These are phyloP conservation scores for Virgularia gustaviana DNA, from an alignment of 92 coral and sea anemone species.

Conservation along the genomic window DNA sequence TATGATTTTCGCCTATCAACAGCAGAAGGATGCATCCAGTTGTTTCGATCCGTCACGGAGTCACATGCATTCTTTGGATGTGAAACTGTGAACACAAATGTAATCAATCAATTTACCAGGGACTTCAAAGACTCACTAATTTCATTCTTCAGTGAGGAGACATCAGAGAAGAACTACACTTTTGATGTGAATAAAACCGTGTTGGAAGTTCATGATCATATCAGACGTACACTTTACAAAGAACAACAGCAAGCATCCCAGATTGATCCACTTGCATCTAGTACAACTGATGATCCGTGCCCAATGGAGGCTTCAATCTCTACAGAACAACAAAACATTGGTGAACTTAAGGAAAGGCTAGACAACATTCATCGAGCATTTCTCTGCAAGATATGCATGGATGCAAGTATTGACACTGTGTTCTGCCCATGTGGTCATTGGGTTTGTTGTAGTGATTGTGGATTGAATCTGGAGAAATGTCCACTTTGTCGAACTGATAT, in stretches of 20 bases:
- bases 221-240: slow-evolving; percentile 71
- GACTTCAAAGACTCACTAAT: slow-evolving; percentile 86
- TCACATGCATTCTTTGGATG: slow-evolving; percentile 97
- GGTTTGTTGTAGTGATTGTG: slow-evolving; percentile 85
- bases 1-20: slow-evolving; percentile 54
- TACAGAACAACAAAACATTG: slow-evolving; percentile 33
- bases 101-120: slow-evolving; percentile 84
- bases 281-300: neutral
- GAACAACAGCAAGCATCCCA: slow-evolving; percentile 75
- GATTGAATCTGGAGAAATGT: slow-evolving; percentile 60
- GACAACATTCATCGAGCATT: slow-evolving; percentile 73
- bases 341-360: slow-evolving; percentile 61
- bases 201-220: slow-evolving; percentile 87
- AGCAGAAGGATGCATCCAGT: slow-evolving; percentile 79
- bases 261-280: neutral
- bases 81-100: slow-evolving; percentile 89
- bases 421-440: slow-evolving; percentile 96
- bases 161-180: slow-evolving; percentile 89
- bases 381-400: slow-evolving; percentile 95
- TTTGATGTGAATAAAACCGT: slow-evolving; percentile 93
- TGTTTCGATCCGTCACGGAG: slow-evolving; percentile 91
- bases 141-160: slow-evolving; percentile 88
- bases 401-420: slow-evolving; percentile 74
- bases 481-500: slow-evolving; percentile 83
- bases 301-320: neutral